phyloP scores from a whole-genome alignment of 2,113 vertebrate species.

The Danionella cerebrum region DNA sequence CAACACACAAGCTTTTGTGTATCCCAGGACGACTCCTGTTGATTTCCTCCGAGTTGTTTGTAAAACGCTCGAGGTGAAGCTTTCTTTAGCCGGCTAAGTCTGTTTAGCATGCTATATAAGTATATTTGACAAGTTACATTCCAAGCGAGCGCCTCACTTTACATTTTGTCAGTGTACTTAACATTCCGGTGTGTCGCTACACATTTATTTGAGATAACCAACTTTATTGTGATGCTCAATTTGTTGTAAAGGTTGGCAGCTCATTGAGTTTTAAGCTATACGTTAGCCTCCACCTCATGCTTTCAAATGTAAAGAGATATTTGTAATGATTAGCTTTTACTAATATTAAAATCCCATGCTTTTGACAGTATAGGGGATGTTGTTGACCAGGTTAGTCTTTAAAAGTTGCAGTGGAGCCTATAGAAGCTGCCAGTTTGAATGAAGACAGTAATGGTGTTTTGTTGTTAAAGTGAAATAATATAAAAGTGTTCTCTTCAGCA shows the following conservation, averaged over 20 bases:
- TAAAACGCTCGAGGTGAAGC: background rate
- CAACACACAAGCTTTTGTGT: background rate
- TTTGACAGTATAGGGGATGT: too few species aligned
- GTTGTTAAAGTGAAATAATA: too few species aligned
- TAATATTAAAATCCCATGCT: too few species aligned
- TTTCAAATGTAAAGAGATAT: background rate
- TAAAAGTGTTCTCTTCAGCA: too few species aligned
- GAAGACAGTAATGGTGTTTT: too few species aligned
- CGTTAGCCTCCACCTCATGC: background rate
- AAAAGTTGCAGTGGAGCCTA: too few species aligned
- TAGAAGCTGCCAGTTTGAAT: too few species aligned
- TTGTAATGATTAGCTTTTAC: too few species aligned
- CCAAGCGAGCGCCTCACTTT: background rate
- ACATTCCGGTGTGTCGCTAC: background rate
- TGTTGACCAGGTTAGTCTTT: too few species aligned
- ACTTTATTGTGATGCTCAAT: background rate
- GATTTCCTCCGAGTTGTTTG: background rate
- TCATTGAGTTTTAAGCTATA: background rate
- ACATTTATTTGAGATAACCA: background rate
- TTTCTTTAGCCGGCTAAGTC: constrained; percentile 21
- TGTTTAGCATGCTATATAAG: background rate
- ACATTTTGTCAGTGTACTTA: background rate
- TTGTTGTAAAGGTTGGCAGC: background rate
- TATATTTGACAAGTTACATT: background rate
- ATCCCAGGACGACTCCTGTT: background rate